Percentiles rank a stretch among this genome's conserved stretches.
Evolutionary conservation across 2,888 invertebrate genomes (phyloP).

Genomic region (Aporophyla lueneburgensis): DNA sequence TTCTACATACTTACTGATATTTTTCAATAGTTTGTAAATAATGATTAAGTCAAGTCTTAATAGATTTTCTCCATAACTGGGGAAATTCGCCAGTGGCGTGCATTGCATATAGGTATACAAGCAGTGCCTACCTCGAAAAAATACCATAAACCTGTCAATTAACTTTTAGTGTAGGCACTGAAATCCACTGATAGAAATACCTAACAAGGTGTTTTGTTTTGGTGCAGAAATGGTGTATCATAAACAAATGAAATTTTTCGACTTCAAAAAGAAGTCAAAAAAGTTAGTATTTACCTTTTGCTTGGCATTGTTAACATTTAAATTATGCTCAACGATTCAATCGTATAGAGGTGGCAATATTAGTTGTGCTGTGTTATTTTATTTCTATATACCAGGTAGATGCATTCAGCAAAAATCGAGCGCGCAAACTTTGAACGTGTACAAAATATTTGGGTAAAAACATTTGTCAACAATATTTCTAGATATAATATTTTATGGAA

Average conservation of each 20-base stretch:
- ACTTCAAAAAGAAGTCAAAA: background rate
- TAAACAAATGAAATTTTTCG: background rate
- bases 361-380: background rate
- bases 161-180: no score
- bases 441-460: constrained; percentile 2
- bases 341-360: background rate
- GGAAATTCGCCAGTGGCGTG: background rate
- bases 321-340: background rate
- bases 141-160: no score
- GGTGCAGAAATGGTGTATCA: background rate
- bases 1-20: background rate
- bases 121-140: no score
- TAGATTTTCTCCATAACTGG: background rate
- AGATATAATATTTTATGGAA: background rate
- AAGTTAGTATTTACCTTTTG: background rate
- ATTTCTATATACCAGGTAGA: background rate
- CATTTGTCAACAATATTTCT: constrained; percentile 10
- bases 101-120: no score
- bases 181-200: background rate
- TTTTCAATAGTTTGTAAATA: background rate
- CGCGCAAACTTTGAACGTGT: background rate
- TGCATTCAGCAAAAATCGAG: background rate
- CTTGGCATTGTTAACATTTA: background rate
- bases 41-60: background rate
- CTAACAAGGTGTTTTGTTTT: background rate